Percentiles rank a stretch among this genome's conserved stretches.
These are phyloP conservation scores for Phalacrocorax aristotelis DNA, from an alignment of 2,113 vertebrate genomes.

Conservation along the genomic window DNA sequence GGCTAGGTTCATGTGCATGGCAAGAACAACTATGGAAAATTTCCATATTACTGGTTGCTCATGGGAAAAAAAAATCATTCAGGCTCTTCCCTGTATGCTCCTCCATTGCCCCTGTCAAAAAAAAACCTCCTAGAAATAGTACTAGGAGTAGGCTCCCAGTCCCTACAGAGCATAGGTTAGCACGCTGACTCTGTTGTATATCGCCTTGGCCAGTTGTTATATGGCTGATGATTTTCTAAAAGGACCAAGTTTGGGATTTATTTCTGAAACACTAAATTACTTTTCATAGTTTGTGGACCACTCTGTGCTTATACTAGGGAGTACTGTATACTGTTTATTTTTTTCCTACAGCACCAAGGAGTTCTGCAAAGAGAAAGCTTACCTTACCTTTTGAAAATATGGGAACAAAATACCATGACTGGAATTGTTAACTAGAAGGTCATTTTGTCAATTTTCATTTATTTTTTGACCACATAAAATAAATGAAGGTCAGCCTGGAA, in stretches of 20 bases:
- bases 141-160: not conserved
- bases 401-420: not conserved
- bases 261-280: not conserved
- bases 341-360: not conserved
- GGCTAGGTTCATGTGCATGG: not conserved
- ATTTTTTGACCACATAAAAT: not conserved
- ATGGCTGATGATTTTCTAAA: not conserved
- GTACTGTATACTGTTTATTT: not conserved
- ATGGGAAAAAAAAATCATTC: not conserved
- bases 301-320: not conserved
- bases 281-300: not conserved
- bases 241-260: not conserved
- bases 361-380: not conserved
- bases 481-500: not conserved
- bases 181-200: too few species aligned
- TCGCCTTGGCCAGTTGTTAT: not conserved
- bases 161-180: not conserved
- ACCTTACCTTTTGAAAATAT: not conserved
- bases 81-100: not conserved
- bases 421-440: not conserved
- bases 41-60: not conserved
- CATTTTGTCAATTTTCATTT: not conserved
- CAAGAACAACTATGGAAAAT: not conserved
- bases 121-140: not conserved
- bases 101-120: not conserved